Percentiles rank a stretch among this genome's conserved stretches.
These are phyloP conservation scores for Pammene aurita DNA, from an alignment of 2,888 invertebrate genomes.

Conservation along the genomic window DNA sequence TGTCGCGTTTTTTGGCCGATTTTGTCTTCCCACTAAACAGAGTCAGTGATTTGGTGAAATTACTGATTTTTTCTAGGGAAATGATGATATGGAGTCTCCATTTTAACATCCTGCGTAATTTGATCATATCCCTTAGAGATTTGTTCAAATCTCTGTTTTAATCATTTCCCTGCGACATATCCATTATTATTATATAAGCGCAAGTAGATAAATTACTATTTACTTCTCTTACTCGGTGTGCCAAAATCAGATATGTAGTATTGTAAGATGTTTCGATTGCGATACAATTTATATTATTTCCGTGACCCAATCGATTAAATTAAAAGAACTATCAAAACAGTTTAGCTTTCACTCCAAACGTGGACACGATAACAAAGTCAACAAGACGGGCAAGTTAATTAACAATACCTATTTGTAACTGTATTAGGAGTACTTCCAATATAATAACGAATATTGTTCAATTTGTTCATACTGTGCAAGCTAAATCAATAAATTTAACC, in stretches of 20 bases:
- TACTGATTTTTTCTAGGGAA: too few species aligned
- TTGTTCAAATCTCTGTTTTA: too few species aligned
- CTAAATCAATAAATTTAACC: not conserved
- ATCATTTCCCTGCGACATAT: too few species aligned
- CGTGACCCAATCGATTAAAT: not conserved
- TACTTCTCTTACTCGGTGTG: not conserved
- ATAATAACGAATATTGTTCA: too few species aligned
- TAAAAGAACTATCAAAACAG: constrained; percentile 11
- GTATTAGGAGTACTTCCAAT: too few species aligned
- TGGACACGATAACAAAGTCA: constrained; percentile 14
- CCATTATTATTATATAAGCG: not conserved
- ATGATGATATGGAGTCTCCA: too few species aligned
- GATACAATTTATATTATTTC: constrained; percentile 2
- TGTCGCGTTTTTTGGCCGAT: too few species aligned
- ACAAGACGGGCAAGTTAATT: not conserved
- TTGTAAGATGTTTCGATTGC: constrained; percentile 7
- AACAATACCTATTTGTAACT: constrained; percentile 3
- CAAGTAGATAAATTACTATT: not conserved
- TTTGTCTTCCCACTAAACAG: too few species aligned
- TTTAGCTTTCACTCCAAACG: constrained; percentile 26
- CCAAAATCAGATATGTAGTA: constrained; percentile 10
- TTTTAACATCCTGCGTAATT: too few species aligned
- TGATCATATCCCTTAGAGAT: too few species aligned
- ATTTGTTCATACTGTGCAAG: constrained; percentile 1
- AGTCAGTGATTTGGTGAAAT: too few species aligned